phyloP scores from a whole-genome alignment of 2,888 invertebrate species.

The Julus scandinavius region DNA sequence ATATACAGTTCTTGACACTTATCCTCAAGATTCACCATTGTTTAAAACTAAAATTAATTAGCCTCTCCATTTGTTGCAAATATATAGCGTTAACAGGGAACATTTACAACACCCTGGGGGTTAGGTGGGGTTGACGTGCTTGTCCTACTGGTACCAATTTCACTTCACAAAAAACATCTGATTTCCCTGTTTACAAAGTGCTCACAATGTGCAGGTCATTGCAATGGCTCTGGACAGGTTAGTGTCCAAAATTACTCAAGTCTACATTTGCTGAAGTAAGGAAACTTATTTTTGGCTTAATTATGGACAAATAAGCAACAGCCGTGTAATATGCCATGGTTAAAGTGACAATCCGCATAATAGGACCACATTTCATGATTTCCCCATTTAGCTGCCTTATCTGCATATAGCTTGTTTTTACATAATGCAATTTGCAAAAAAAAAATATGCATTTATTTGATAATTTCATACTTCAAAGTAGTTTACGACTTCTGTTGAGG shows the following conservation, averaged over 20 bases:
- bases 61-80: background rate
- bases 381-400: no score
- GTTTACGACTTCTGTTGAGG: no score
- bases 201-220: background rate
- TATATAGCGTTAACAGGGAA: background rate
- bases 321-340: no score
- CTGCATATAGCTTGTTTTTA: no score
- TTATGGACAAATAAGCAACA: no score
- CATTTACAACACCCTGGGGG: background rate
- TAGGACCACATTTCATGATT: no score
- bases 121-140: conserved; percentile 17
- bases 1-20: background rate
- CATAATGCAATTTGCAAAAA: no score
- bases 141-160: conserved; percentile 27
- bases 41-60: background rate
- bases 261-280: no score
- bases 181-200: background rate
- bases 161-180: background rate
- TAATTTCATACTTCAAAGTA: no score
- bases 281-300: no score
- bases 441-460: no score
- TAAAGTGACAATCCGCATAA: no score
- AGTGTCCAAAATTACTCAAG: background rate
- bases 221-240: background rate
- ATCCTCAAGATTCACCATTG: background rate